Evolutionary conservation across 2,113 vertebrate genomes (phyloP).

Genomic region (Dinomys branickii): DNA sequence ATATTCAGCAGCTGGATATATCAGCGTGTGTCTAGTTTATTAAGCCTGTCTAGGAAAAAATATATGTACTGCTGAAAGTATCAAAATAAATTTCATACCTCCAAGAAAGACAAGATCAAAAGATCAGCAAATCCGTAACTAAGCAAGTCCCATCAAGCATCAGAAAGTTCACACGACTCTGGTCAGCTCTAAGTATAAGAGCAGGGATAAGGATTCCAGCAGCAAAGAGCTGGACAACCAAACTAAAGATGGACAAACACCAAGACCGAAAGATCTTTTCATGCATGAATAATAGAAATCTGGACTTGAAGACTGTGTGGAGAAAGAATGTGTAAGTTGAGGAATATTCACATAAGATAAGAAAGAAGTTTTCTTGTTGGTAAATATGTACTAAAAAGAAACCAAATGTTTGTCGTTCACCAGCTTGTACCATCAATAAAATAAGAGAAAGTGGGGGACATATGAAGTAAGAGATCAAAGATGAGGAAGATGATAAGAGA

Average conservation of each 20-base stretch:
- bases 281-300: background rate
- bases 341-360: background rate
- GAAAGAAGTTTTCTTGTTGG: background rate
- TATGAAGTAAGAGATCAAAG: background rate
- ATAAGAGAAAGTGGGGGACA: background rate
- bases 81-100: background rate
- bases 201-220: background rate
- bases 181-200: background rate
- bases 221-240: background rate
- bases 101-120: constrained; percentile 18
- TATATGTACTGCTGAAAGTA: background rate
- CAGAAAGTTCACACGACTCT: background rate
- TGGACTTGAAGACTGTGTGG: background rate
- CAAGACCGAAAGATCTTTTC: background rate
- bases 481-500: background rate
- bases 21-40: background rate
- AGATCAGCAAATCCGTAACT: background rate
- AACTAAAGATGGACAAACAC: background rate
- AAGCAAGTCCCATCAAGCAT: background rate
- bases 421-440: background rate
- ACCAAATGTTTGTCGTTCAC: background rate
- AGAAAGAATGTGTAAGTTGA: background rate
- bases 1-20: background rate
- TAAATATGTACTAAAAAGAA: background rate
- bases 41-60: background rate